Percentiles rank a stretch among this genome's conserved stretches.
phyloP scores from a whole-genome alignment of 2,888 invertebrate species.

The Oegoconia quadripuncta region DNA sequence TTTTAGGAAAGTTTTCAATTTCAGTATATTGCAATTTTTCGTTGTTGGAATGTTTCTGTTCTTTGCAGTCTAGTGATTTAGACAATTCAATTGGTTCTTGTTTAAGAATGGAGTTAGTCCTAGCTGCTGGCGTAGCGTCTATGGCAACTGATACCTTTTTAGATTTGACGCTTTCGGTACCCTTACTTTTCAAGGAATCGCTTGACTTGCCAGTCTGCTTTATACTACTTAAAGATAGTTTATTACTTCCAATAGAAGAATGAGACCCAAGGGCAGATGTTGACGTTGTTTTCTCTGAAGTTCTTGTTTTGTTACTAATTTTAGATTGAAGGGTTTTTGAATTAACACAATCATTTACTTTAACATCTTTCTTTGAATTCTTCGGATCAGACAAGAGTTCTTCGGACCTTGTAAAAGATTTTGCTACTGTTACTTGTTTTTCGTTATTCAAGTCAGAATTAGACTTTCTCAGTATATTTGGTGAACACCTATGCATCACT shows the following conservation, averaged over 20 bases:
- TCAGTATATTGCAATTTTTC: slow-evolving; percentile 59
- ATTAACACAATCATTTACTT: slow-evolving; percentile 31
- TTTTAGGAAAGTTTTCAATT: slow-evolving; percentile 59
- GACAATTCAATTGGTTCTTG: slow-evolving; percentile 88
- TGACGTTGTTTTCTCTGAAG: slow-evolving; percentile 70
- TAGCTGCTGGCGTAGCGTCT: slow-evolving; percentile 87
- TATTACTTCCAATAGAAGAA: slow-evolving; percentile 59
- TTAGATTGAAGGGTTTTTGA: slow-evolving; percentile 38
- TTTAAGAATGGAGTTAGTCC: slow-evolving; percentile 84
- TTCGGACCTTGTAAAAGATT: slow-evolving; percentile 68
- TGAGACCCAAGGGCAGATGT: slow-evolving; percentile 69
- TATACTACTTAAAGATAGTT: slow-evolving; percentile 42
- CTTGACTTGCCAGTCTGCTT: slow-evolving; percentile 59
- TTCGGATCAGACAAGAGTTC: slow-evolving; percentile 61
- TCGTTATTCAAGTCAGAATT: slow-evolving; percentile 55
- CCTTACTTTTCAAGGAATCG: slow-evolving; percentile 65
- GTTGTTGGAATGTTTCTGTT: slow-evolving; percentile 50
- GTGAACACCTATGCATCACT: slow-evolving; percentile 85
- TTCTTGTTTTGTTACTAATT: slow-evolving; percentile 47
- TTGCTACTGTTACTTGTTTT: slow-evolving; percentile 41
- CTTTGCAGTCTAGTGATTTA: slow-evolving; percentile 78
- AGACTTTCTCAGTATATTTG: slow-evolving; percentile 80
- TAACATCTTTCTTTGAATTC: slow-evolving; percentile 40
- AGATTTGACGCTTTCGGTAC: slow-evolving; percentile 67
- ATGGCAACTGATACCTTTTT: slow-evolving; percentile 87